A percentile compares a stretch with the other conserved stretches of the same genome.
These are phyloP conservation scores for Pempheris klunzingeri DNA, from an alignment of 2,797 vertebrate genomes.

Conservation along the genomic window DNA sequence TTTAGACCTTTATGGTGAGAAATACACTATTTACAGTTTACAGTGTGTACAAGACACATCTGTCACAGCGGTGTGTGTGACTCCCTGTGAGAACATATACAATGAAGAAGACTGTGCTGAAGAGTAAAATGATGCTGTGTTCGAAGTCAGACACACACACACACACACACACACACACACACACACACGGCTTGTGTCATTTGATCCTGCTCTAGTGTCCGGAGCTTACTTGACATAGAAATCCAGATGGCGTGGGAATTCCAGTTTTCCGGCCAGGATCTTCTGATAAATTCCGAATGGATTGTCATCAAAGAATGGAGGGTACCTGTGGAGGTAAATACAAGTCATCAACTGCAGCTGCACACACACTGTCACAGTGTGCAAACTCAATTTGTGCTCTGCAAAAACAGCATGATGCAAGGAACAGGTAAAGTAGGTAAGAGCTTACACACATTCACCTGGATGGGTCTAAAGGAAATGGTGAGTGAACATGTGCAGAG, in stretches of 20 bases:
- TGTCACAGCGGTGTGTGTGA: too few species aligned
- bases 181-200: not conserved
- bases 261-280: conserved; percentile 95
- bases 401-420: conserved; percentile 52
- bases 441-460: not conserved
- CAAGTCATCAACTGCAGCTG: not conserved
- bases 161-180: not conserved
- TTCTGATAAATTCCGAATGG: conserved; percentile 98
- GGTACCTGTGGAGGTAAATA: conserved; percentile 85
- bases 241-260: conserved; percentile 96
- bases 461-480: not conserved
- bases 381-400: conserved; percentile 1
- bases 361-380: not conserved
- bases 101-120: too few species aligned
- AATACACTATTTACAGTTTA: too few species aligned
- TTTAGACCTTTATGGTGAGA: too few species aligned
- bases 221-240: conserved; percentile 94
- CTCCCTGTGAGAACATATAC: too few species aligned
- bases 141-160: not conserved
- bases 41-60: too few species aligned
- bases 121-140: too few species aligned
- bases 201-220: not conserved
- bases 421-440: conserved; percentile 21
- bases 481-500: not conserved
- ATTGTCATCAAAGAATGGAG: conserved; percentile 98